A percentile compares a stretch with the other conserved stretches of the same genome.
phyloP scores from a whole-genome alignment of 2,888 invertebrate species.

The Conomelus anceps region DNA sequence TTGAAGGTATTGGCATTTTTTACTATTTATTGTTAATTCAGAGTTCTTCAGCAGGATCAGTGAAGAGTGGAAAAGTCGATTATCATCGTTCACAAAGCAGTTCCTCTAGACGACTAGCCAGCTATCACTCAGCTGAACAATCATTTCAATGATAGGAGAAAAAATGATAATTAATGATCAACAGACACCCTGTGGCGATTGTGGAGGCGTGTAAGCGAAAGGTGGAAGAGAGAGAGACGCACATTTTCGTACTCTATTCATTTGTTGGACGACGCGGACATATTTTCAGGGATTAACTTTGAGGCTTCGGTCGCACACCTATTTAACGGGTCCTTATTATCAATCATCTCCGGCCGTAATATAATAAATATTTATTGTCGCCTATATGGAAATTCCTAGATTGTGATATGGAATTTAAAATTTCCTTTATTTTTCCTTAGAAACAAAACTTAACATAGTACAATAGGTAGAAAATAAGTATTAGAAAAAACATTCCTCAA shows the following conservation, averaged over 20 bases:
- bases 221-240: background rate
- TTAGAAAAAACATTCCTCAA: too few relatives aligned
- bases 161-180: background rate
- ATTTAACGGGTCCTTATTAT: background rate
- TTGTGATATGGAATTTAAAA: too few relatives aligned
- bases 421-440: too few relatives aligned
- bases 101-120: background rate
- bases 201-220: background rate
- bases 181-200: background rate
- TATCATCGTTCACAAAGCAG: background rate
- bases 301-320: too few relatives aligned
- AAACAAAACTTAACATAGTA: too few relatives aligned
- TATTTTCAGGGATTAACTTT: background rate
- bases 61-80: background rate
- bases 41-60: too few relatives aligned
- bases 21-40: too few relatives aligned
- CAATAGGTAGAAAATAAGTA: too few relatives aligned
- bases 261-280: background rate
- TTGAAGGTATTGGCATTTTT: too few relatives aligned
- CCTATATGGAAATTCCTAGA: background rate
- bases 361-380: background rate
- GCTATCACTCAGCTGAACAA: background rate
- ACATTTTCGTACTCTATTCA: background rate
- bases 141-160: background rate
- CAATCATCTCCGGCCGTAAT: background rate